phyloP scores from a whole-genome alignment of 1,140 invertebrate genomes.

The Drosophila asahinai region DNA sequence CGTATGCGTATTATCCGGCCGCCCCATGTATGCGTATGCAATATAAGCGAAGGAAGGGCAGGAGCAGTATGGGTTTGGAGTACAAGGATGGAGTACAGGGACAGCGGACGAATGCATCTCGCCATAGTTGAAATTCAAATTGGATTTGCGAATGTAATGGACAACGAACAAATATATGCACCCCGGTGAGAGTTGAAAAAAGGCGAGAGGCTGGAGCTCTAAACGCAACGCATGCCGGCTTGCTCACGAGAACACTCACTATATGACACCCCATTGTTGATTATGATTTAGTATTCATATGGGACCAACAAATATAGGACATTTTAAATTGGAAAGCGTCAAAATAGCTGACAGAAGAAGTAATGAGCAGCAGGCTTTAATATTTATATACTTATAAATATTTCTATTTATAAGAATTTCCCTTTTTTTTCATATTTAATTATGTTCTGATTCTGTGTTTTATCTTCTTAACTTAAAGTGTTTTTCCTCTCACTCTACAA shows the following conservation, averaged over 20 bases:
- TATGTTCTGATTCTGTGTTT: too few species aligned
- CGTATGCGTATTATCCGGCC: constrained; percentile 51
- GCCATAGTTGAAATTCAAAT: constrained; percentile 61
- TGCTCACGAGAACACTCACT: neutral
- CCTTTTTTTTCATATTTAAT: too few species aligned
- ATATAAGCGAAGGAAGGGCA: constrained; percentile 44
- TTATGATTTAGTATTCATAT: constrained; percentile 43
- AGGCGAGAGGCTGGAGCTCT: constrained; percentile 9
- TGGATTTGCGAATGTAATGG: constrained; percentile 47
- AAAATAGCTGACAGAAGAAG: neutral
- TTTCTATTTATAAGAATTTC: too few species aligned
- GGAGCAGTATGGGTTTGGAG: neutral
- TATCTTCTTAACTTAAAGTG: neutral
- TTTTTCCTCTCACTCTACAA: too few species aligned
- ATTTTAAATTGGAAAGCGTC: constrained; percentile 1
- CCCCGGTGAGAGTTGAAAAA: constrained; percentile 15
- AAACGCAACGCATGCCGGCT: constrained; percentile 12
- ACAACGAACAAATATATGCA: constrained; percentile 20
- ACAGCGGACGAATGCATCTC: constrained; percentile 21
- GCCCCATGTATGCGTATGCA: constrained; percentile 38
- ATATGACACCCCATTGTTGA: constrained; percentile 7
- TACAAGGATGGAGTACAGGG: neutral
- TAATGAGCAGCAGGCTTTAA: neutral
- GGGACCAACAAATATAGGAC: neutral
- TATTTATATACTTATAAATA: too few species aligned